Percentiles rank a stretch among this genome's conserved stretches.
Evolutionary conservation across 2,113 vertebrate genomes (phyloP).

Genomic region (Pluvialis apricaria): DNA sequence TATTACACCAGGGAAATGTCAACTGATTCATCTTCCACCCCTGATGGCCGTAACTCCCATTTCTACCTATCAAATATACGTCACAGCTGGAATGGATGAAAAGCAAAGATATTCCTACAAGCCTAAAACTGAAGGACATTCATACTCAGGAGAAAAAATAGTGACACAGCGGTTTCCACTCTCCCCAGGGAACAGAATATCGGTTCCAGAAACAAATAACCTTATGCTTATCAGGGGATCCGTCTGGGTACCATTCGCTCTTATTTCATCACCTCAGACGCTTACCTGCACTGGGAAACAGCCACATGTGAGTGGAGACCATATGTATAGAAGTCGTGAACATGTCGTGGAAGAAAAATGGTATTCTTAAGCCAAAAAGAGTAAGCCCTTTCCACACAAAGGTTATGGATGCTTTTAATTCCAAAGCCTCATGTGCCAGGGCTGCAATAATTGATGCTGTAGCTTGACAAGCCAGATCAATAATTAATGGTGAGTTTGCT

Average conservation of each 20-base stretch:
- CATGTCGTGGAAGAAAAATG: not conserved
- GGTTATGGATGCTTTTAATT: slow-evolving; percentile 63
- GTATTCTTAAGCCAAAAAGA: not conserved
- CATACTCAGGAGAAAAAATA: not conserved
- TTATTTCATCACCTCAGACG: not conserved
- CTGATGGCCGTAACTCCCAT: not conserved
- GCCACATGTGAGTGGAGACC: not conserved
- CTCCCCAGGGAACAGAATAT: not conserved
- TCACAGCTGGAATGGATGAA: slow-evolving; percentile 18
- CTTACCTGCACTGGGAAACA: not conserved
- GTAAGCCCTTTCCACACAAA: not conserved
- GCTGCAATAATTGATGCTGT: slow-evolving; percentile 27
- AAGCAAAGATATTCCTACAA: not conserved
- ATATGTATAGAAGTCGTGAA: not conserved
- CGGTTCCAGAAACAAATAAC: not conserved
- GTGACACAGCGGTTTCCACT: not conserved
- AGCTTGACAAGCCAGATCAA: slow-evolving; percentile 18
- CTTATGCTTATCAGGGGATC: not conserved
- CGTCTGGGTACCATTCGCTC: not conserved
- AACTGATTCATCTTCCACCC: not conserved
- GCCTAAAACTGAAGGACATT: not conserved
- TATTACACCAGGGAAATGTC: not conserved
- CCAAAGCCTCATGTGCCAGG: not conserved
- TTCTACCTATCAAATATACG: not conserved
- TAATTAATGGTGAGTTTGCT: slow-evolving; percentile 57